These are phyloP conservation scores for Blastobasis lacticolella DNA, from an alignment of 2,888 invertebrate genomes.

Conservation along the genomic window DNA sequence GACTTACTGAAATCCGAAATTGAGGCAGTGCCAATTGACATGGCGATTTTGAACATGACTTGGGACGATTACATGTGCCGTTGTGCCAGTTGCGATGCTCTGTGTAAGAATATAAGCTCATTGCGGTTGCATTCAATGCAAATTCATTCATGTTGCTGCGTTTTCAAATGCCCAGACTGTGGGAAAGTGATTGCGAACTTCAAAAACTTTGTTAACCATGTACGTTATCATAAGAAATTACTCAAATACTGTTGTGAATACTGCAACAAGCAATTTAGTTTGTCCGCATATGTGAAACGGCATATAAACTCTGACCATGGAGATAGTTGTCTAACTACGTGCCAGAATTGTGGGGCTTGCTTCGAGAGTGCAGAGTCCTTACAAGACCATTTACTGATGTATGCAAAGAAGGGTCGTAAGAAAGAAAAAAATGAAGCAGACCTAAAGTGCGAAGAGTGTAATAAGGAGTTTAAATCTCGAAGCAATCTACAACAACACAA, in stretches of 20 bases:
- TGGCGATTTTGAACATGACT: slow-evolving; percentile 23
- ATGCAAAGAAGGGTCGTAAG: slow-evolving; percentile 29
- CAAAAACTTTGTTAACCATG: slow-evolving; percentile 48
- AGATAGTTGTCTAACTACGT: slow-evolving; percentile 28
- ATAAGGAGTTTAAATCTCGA: slow-evolving; percentile 53
- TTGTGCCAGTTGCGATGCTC: slow-evolving; percentile 56
- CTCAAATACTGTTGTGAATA: slow-evolving; percentile 54
- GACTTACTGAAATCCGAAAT: slow-evolving; percentile 9
- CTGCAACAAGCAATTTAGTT: slow-evolving; percentile 43
- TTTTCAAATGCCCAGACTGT: slow-evolving; percentile 57
- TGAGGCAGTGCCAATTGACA: slow-evolving; percentile 17
- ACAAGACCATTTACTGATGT: slow-evolving; percentile 47
- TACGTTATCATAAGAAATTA: slow-evolving; percentile 44
- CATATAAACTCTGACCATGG: slow-evolving; percentile 37
- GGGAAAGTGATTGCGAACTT: slow-evolving; percentile 41
- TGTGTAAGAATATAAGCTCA: slow-evolving; percentile 49
- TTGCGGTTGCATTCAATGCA: slow-evolving; percentile 53
- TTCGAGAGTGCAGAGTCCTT: slow-evolving; percentile 45
- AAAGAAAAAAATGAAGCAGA: slow-evolving; percentile 27
- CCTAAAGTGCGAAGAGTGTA: slow-evolving; percentile 51
- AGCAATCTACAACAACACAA: slow-evolving; percentile 56
- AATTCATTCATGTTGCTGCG: slow-evolving; percentile 51
- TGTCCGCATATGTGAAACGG: slow-evolving; percentile 35
- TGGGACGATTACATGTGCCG: slow-evolving; percentile 58
- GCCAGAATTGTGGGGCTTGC: slow-evolving; percentile 44